phyloP scores from a whole-genome alignment of 2,888 invertebrate genomes.

The Pterobdella sp. region DNA sequence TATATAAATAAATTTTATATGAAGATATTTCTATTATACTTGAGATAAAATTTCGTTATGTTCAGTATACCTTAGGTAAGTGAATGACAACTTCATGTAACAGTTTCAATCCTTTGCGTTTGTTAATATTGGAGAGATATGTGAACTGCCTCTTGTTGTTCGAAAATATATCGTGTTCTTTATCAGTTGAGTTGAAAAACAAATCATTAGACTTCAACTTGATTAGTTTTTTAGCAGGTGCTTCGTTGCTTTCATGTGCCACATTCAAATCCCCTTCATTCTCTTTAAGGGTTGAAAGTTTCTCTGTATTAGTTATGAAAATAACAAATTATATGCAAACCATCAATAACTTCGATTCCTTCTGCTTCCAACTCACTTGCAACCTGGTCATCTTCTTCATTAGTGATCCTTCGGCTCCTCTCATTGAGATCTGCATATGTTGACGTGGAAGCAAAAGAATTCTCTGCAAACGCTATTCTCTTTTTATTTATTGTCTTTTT shows the following conservation, averaged over 20 bases:
- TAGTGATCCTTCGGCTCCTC: slow-evolving; percentile 40
- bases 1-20: no score
- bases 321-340: not conserved
- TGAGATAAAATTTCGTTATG: no score
- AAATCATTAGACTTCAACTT: not conserved
- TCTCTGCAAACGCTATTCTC: not conserved
- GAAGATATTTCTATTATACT: no score
- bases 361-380: slow-evolving; percentile 34
- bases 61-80: slow-evolving; percentile 24
- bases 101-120: slow-evolving; percentile 16
- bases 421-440: slow-evolving; percentile 22
- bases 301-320: not conserved
- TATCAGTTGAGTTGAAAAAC: not conserved
- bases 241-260: not conserved
- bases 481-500: not conserved
- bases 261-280: not conserved
- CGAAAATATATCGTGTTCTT: not conserved
- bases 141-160: slow-evolving; percentile 8
- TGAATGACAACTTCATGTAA: slow-evolving; percentile 20
- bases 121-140: slow-evolving; percentile 5
- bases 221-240: not conserved
- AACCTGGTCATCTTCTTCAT: slow-evolving; percentile 45
- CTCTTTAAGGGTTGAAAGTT: not conserved
- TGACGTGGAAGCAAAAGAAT: not conserved
- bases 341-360: not conserved